A percentile compares a stretch with the other conserved stretches of the same genome.
These are phyloP conservation scores for Nannoperca obscura DNA, from an alignment of 2,797 vertebrate genomes.

Conservation along the genomic window DNA sequence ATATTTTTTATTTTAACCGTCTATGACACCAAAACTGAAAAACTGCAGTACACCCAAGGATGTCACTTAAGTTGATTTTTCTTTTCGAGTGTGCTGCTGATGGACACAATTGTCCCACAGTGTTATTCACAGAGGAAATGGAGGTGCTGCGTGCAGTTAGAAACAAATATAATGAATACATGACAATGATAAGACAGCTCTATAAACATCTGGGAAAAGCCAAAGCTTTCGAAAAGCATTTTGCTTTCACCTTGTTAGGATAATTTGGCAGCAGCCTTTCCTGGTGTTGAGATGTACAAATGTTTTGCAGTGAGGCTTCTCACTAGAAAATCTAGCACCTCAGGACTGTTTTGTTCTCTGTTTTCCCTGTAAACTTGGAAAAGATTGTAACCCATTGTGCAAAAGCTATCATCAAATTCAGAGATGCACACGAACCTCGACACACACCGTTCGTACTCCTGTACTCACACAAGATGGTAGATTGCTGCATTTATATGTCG, in stretches of 20 bases:
- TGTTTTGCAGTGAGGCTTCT: conserved; percentile 15
- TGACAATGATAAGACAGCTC: background rate
- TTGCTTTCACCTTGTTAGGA: conserved; percentile 14
- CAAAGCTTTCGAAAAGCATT: conserved; percentile 5
- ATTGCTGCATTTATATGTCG: too few relatives aligned
- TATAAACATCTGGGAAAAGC: conserved; percentile 1
- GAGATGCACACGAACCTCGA: background rate
- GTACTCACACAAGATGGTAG: too few relatives aligned
- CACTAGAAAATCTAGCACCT: conserved; percentile 25
- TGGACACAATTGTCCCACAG: conserved; percentile 1
- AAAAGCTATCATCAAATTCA: background rate
- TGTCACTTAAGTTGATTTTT: conserved; percentile 18
- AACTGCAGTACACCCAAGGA: background rate
- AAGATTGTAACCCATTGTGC: conserved; percentile 1
- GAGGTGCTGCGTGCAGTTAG: background rate
- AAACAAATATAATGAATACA: conserved; percentile 3
- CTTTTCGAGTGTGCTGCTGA: conserved; percentile 2
- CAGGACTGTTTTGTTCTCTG: conserved; percentile 6
- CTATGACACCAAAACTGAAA: background rate
- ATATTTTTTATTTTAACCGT: background rate
- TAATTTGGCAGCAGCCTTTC: conserved; percentile 21
- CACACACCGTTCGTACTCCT: background rate
- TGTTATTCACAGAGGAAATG: conserved; percentile 13
- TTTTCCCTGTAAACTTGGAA: conserved; percentile 17
- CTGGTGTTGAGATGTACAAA: conserved; percentile 2